phyloP scores from a whole-genome alignment of 23 tunicate genomes.

The Pegea sp. region DNA sequence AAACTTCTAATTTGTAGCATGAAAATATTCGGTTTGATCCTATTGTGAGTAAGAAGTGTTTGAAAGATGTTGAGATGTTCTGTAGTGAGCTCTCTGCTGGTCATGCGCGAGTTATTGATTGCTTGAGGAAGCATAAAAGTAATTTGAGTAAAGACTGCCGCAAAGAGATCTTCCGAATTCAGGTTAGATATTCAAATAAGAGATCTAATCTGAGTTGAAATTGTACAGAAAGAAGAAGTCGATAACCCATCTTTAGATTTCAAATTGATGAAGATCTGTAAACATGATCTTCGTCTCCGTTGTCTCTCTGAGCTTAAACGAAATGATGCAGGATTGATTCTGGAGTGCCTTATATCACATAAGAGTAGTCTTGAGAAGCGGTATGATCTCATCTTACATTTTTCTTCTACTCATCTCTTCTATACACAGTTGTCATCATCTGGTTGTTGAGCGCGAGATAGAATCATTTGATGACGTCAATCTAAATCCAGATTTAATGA shows the following conservation, averaged over 20 bases:
- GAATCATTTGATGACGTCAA: conserved; percentile 47
- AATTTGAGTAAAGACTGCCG: conserved; percentile 15
- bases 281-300: conserved; percentile 23
- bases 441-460: conserved; percentile 45
- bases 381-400: conserved; percentile 10
- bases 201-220: neutral
- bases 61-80: conserved; percentile 10
- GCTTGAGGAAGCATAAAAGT: conserved; percentile 25
- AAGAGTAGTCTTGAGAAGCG: conserved; percentile 6
- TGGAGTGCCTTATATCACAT: conserved; percentile 27
- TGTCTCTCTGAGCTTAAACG: conserved; percentile 5
- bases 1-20: conserved; percentile 10
- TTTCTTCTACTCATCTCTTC: too few relatives aligned
- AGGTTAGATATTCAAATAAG: conserved; percentile 6
- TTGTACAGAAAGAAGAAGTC: conserved; percentile 37
- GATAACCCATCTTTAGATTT: conserved; percentile 42
- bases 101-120: conserved; percentile 28
- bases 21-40: conserved; percentile 80
- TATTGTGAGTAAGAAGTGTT: conserved; percentile 20
- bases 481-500: conserved; percentile 30
- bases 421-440: conserved; percentile 33
- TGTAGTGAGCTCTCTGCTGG: conserved; percentile 26
- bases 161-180: conserved; percentile 12
- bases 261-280: conserved; percentile 51
- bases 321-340: conserved; percentile 6